phyloP scores from a whole-genome alignment of 2,888 invertebrate species.

The Isoperla grammatica region DNA sequence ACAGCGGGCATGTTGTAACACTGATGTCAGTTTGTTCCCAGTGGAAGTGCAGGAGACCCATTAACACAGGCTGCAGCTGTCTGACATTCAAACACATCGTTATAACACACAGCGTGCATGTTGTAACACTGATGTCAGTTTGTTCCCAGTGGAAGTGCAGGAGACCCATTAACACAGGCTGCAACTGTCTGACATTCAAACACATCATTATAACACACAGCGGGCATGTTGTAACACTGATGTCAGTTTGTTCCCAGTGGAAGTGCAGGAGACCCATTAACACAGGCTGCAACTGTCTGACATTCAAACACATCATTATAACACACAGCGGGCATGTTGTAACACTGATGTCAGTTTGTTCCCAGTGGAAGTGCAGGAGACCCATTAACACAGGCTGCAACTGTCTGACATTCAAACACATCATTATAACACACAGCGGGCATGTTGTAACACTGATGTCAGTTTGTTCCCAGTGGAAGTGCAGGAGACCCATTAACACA shows the following conservation, averaged over 20 bases:
- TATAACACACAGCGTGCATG: slow-evolving; percentile 48
- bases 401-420: slow-evolving; percentile 43
- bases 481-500: slow-evolving; percentile 50
- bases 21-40: slow-evolving; percentile 51
- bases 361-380: slow-evolving; percentile 53
- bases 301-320: too few relatives aligned
- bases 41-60: slow-evolving; percentile 54
- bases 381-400: slow-evolving; percentile 53
- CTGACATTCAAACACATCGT: too few relatives aligned
- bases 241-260: slow-evolving; percentile 53
- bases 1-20: slow-evolving; percentile 45
- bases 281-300: slow-evolving; percentile 49
- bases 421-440: too few relatives aligned
- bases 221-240: slow-evolving; percentile 46
- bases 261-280: slow-evolving; percentile 53
- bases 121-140: slow-evolving; percentile 47
- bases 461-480: slow-evolving; percentile 55
- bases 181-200: slow-evolving; percentile 45
- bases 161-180: slow-evolving; percentile 51
- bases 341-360: slow-evolving; percentile 49
- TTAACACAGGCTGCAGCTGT: slow-evolving; percentile 50
- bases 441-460: slow-evolving; percentile 47
- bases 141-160: slow-evolving; percentile 55
- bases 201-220: too few relatives aligned
- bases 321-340: slow-evolving; percentile 47